Conservation (phyloP, 2,888 invertebrate genomes). For the Epirrita christyi region DNA sequence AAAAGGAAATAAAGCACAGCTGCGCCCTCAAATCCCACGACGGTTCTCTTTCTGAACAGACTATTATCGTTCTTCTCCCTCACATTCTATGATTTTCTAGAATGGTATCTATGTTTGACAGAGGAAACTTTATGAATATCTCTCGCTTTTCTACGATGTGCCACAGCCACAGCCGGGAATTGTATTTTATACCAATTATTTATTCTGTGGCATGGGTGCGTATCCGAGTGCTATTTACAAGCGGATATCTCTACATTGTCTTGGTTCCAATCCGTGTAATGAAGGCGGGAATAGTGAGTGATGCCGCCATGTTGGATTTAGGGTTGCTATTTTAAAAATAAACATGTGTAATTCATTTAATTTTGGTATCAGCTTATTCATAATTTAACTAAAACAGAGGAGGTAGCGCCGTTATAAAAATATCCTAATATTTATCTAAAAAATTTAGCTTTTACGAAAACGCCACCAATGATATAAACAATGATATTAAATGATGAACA, state of each 20-base stretch:
- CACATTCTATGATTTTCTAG: too few species aligned
- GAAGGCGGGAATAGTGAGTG: constrained; percentile 61
- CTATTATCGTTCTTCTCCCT: too few species aligned
- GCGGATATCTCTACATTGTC: constrained; percentile 65
- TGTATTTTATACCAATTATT: not conserved
- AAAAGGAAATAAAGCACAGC: too few species aligned
- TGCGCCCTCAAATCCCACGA: too few species aligned
- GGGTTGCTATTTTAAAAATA: constrained; percentile 46
- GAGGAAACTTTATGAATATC: too few species aligned
- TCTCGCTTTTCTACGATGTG: not conserved
- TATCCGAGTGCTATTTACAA: constrained; percentile 30
- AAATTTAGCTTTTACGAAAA: not conserved
- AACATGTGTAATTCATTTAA: too few species aligned
- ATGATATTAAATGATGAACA: too few species aligned
- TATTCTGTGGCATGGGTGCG: constrained; percentile 27
- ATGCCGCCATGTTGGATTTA: constrained; percentile 53
- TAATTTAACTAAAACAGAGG: not conserved
- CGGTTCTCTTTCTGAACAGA: too few species aligned
- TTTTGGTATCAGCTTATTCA: not conserved
- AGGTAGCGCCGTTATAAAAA: not conserved
- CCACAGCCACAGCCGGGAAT: not conserved
- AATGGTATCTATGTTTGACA: too few species aligned
- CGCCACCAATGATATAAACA: too few species aligned
- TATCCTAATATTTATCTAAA: not conserved
- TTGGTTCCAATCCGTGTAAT: constrained; percentile 66